Conservation (phyloP, 2,797 vertebrate genomes). For the Oryzias sinensis region DNA sequence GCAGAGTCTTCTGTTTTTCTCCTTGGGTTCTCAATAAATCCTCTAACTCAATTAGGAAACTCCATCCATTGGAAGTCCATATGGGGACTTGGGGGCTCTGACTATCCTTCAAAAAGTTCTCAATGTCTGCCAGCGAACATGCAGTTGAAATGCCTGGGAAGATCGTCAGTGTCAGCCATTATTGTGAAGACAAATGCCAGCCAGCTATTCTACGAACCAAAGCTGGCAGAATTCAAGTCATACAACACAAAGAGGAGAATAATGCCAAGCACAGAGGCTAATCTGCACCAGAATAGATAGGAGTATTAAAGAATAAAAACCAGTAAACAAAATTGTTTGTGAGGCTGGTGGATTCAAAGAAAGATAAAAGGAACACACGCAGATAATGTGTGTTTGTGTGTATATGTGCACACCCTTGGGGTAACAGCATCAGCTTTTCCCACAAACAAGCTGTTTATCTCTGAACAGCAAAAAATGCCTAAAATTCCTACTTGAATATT, state of each 20-base stretch:
- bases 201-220: no score
- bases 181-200: no score
- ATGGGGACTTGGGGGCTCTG: no score
- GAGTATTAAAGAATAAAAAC: neutral
- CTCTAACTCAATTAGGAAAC: no score
- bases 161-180: no score
- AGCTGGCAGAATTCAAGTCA: neutral
- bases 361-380: conserved; percentile 3
- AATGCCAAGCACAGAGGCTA: neutral
- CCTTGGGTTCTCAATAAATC: no score
- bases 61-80: no score
- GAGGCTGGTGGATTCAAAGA: conserved; percentile 13
- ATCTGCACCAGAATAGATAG: no score
- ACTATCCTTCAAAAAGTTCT: no score
- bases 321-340: conserved; percentile 15
- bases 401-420: conserved; percentile 5
- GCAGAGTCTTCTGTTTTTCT: no score
- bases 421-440: conserved; percentile 2
- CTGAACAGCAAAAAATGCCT: conserved; percentile 4
- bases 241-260: neutral
- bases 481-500: conserved; percentile 45
- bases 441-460: conserved; percentile 10
- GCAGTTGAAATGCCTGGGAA: no score
- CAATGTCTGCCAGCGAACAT: no score
- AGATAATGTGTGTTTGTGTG: neutral